Evolutionary conservation across 2,113 vertebrate species (phyloP), one percentile per base, ranked within the genome.

Genomic region (Sinocyclocheilus maitianheensis): DNA sequence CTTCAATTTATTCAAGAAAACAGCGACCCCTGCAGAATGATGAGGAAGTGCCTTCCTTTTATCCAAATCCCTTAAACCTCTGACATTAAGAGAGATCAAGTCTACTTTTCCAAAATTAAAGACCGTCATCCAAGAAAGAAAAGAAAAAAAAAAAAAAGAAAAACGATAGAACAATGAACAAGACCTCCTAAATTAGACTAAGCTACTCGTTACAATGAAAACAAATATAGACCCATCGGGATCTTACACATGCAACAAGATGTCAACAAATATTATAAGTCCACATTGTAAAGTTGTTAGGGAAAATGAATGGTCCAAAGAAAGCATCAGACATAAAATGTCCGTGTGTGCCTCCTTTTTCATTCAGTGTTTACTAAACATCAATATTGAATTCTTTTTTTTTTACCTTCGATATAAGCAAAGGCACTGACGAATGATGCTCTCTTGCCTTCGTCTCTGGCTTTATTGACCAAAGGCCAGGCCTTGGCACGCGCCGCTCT

Each of bases 321-420:
- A 37, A 3, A 48, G 48, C 12, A 48, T 48, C 48, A 13, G 11
- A 48, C 11, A 48, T 48, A 13, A 48, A 48, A 48, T 71, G 12
- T 20, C 67, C 1, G 30, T 71, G 0, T 43, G 40, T 40, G 58
- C n/a, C n/a, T n/a, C 55, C 55, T 58, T 58, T 69, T 6, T 34
- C 65, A 14, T 13, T 14, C 2, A 20, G 20, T 22, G 9, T 72
- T 72, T 0, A 20, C 30, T 72, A 72, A 72, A 72, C 2, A 16
- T 43, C 30, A 43, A 40, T 22, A 40, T 43, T 43, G 0, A 40
- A 26, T 26, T 26, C 0, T 26, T 26, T 26, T 26, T 11, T 20
- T 72, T 72, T 72, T 72, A 72, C 69, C 26, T 78, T 78, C 51
- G 16, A 53, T 78, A 6, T 60, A 78, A 78, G 76, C 24, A 30